phyloP scores from a whole-genome alignment of 2,797 vertebrate species.

The Sternotherus odoratus region DNA sequence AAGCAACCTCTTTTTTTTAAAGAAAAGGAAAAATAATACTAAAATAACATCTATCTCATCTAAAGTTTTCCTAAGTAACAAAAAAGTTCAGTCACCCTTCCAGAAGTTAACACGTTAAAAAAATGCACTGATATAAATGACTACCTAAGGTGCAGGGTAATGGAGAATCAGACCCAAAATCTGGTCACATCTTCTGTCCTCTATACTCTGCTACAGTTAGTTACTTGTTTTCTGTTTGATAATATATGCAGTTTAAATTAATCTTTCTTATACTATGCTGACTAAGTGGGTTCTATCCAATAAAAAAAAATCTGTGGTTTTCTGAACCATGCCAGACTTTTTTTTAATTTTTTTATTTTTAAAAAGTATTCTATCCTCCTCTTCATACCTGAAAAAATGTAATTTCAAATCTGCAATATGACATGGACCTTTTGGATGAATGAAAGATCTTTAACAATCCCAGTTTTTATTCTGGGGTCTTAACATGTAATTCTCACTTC shows the following conservation, averaged over 20 bases:
- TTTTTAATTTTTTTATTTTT: too few relatives aligned
- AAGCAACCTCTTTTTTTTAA: background rate
- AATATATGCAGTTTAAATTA: background rate
- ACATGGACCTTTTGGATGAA: background rate
- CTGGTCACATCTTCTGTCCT: background rate
- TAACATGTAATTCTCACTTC: background rate
- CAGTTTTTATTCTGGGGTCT: background rate
- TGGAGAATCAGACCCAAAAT: background rate
- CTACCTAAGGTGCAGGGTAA: background rate
- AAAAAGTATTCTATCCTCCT: too few relatives aligned
- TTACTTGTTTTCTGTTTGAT: background rate
- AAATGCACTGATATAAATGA: background rate
- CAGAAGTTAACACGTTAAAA: background rate
- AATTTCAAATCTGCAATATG: background rate
- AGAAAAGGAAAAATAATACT: background rate
- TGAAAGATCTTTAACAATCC: background rate
- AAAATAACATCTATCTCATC: background rate
- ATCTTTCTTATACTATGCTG: background rate
- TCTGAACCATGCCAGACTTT: background rate
- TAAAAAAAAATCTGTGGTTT: background rate
- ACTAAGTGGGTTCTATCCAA: background rate
- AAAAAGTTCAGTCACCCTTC: background rate
- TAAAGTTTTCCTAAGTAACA: background rate
- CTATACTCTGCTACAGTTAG: background rate
- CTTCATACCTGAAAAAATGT: background rate